Evolutionary conservation across 2,888 invertebrate species (phyloP), one percentile per base, ranked within the genome.

Genomic region (Drosophila kanekoi): DNA sequence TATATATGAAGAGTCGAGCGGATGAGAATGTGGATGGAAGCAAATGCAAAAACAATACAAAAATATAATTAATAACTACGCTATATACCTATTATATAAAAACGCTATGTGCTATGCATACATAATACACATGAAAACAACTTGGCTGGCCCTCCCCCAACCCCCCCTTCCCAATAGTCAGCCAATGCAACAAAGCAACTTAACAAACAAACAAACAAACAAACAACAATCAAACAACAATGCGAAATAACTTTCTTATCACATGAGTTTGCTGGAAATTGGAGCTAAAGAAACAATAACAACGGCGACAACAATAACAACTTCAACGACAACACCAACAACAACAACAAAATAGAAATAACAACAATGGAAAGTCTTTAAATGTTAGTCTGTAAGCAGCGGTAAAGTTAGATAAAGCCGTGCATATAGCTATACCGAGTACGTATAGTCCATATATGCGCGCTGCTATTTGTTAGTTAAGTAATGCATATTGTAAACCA

Each of bases 401-500:
- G 70, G 64, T 81, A 72, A 79, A 69, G 63, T 74, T 69, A 77
- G 67, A n/a, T n/a, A n/a, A n/a, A 70, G 69, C 61, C 81, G 84
- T 75, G 78, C 66, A 69, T 75, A 51, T 72, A 60, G 51, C 53
- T 56, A 52, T 56, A 49, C 48, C 16, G 33, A 48, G 43, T 57
- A 54, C 23, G 32, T 52, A 61, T 71, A 58, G 45, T 18, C 41
- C 16, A 59, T 67, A 65, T 75, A 58, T 74, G 80, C 65, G 61
- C 78, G 69, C 69, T 78, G 84, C 81, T 78, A 83, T 77, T 81
- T 81, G 84, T 83, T 81, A 81, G 72, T 83, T 84, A 83, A 81
- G 81, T 78, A 76, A 77, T 60, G 60, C 69, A 70, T 77, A 76
- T 28, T 60, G 60, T 47, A 75, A 78, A 63, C 54, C 66, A 65